phyloP scores from a whole-genome alignment of 2,113 vertebrate species.

The Craseonycteris thonglongyai region DNA sequence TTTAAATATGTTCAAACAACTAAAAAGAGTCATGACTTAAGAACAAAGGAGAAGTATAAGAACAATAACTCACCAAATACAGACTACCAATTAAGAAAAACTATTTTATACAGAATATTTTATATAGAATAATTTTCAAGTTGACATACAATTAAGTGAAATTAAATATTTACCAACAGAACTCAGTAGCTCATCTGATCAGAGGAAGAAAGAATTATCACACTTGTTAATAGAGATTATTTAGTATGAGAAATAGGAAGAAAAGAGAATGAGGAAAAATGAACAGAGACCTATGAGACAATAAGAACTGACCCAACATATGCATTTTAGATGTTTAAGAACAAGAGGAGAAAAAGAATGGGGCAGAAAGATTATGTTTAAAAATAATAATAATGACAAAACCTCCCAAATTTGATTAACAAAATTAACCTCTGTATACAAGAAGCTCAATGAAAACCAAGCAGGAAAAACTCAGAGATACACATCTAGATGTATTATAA shows the following conservation, averaged over 20 bases:
- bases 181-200: neutral
- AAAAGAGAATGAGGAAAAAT: neutral
- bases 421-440: neutral
- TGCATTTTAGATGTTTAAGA: neutral
- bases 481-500: neutral
- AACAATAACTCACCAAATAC: neutral
- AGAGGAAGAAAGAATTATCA: neutral
- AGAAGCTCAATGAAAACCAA: neutral
- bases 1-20: neutral
- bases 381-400: neutral
- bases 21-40: neutral
- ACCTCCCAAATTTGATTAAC: neutral
- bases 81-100: neutral
- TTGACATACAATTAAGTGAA: neutral
- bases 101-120: neutral
- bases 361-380: neutral
- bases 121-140: neutral
- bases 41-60: neutral
- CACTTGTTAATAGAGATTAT: neutral
- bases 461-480: neutral
- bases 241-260: neutral
- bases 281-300: neutral
- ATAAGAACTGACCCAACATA: neutral
- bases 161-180: neutral
- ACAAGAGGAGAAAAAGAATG: neutral